Base-by-base conservation (phyloP, 2,888 invertebrate species). In the Orthosia incerta region DNA sequence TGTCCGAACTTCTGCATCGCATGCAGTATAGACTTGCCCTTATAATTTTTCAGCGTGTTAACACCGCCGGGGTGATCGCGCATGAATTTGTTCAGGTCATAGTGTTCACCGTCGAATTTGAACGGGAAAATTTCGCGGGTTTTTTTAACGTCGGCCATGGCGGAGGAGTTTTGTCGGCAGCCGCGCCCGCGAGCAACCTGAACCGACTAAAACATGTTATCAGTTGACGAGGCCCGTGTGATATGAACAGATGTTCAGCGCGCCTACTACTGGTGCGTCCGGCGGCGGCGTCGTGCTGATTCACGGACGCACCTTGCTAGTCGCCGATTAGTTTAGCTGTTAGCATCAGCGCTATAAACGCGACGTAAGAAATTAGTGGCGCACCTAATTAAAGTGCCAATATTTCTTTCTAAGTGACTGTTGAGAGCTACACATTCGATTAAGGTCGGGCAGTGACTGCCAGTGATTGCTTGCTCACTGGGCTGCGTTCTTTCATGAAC, bases 41-140 rank as follows among this genome's bases (percentile, higher is more conserved):
- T 93, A 83, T 95, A 97, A n/a, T 92, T 92, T 82, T 96, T 94
- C 1, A 98, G 91, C 2, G 97, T 97, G 86, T 97, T 97, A 0
- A 97, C 91, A 0, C 98, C 98, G 0, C 98, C 98, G 0, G 98
- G 98, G 91, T 98, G 98, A 86, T 98, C 97, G 67, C 96, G 96
- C 66, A 98, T 86, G 88, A 98, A 98, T 51, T 95, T 91, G 62
- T 96, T 94, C 69, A 98, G 94, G 89, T 98, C 97, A 92, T 98
- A 98, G 64, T 92, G 92, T 53, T 96, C 94, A 13, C 95, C 94
- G 74, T 95, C 93, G 88, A 94, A 97, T 31, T 80, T 78, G 2
- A 96, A 93, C 23, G 92, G 92, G 80, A 96, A 95, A 20, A 65
- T 18, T 55, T 75, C 81, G 81, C 76, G 76, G 69, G 66, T 55